These are phyloP conservation scores for Ectemnius continuus DNA, from an alignment of 2,888 invertebrate genomes.

Conservation along the genomic window DNA sequence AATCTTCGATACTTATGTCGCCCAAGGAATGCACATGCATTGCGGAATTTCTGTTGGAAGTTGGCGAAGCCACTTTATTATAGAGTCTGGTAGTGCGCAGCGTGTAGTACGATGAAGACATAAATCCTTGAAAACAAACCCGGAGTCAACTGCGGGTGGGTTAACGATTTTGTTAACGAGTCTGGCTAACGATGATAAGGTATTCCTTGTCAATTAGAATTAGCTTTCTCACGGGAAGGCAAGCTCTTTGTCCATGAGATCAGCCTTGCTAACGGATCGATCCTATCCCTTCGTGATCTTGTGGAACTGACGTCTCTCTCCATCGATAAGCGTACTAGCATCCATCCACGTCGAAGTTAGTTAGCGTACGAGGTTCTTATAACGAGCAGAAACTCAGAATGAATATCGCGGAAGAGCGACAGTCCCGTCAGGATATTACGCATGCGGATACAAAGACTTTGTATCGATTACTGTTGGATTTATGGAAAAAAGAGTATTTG, in stretches of 20 bases:
- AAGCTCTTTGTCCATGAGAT: slow-evolving; percentile 13
- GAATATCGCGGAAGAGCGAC: slow-evolving; percentile 29
- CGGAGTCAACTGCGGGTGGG: slow-evolving; percentile 21
- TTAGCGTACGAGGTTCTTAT: slow-evolving; percentile 35
- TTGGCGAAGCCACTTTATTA: too few relatives aligned
- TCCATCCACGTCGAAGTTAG: slow-evolving; percentile 46
- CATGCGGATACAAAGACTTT: slow-evolving; percentile 2
- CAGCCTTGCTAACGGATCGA: slow-evolving; percentile 9
- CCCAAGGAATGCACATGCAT: too few relatives aligned
- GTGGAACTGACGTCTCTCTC: slow-evolving; percentile 44
- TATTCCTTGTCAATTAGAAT: slow-evolving; percentile 55
- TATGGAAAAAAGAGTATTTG: slow-evolving; percentile 4
- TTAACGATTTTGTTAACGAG: slow-evolving; percentile 47
- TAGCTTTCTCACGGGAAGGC: slow-evolving; percentile 45
- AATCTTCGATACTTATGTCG: too few relatives aligned
- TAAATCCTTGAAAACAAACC: slow-evolving; percentile 28
- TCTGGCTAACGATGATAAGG: slow-evolving; percentile 28
- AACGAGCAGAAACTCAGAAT: slow-evolving; percentile 41
- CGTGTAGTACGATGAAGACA: slow-evolving; percentile 16
- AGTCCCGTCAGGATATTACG: slow-evolving; percentile 24
- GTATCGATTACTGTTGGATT: background rate
- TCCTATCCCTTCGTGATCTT: slow-evolving; percentile 29
- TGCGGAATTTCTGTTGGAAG: too few relatives aligned
- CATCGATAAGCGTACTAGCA: slow-evolving; percentile 32
- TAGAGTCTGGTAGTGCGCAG: background rate